Conservation (phyloP, 1,140 invertebrate genomes). For the Bombus difficillimus region DNA sequence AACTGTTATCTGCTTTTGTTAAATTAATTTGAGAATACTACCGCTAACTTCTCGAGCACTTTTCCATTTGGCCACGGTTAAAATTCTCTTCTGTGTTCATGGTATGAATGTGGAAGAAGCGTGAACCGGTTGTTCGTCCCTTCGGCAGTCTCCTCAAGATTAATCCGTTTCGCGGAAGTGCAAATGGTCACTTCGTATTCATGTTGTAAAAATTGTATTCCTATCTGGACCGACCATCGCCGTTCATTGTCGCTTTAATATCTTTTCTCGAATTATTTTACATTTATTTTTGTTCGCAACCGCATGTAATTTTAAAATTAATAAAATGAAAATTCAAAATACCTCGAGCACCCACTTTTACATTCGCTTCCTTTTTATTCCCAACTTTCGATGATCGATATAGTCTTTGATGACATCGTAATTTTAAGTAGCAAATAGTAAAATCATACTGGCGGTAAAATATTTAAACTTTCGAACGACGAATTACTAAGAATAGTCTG, state of each 20-base stretch:
- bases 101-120: conserved; percentile 41
- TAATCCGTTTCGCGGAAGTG: conserved; percentile 67
- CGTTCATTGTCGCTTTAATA: conserved; percentile 6
- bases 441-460: background rate
- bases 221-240: conserved; percentile 37
- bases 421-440: background rate
- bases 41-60: background rate
- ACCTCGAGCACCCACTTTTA: background rate
- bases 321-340: too few relatives aligned
- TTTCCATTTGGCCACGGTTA: conserved; percentile 5
- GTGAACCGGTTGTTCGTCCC: conserved; percentile 57
- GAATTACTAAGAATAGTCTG: background rate
- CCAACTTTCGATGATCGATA: background rate
- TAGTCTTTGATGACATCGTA: too few relatives aligned
- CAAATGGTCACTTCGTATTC: conserved; percentile 58
- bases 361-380: background rate
- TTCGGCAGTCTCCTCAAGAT: conserved; percentile 60
- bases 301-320: background rate
- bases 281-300: background rate
- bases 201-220: conserved; percentile 32
- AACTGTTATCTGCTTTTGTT: background rate
- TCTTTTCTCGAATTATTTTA: background rate
- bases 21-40: background rate
- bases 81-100: conserved; percentile 2
- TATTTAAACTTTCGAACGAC: background rate